phyloP scores from a whole-genome alignment of 1,140 invertebrate species.

The Zelostemma sp. region DNA sequence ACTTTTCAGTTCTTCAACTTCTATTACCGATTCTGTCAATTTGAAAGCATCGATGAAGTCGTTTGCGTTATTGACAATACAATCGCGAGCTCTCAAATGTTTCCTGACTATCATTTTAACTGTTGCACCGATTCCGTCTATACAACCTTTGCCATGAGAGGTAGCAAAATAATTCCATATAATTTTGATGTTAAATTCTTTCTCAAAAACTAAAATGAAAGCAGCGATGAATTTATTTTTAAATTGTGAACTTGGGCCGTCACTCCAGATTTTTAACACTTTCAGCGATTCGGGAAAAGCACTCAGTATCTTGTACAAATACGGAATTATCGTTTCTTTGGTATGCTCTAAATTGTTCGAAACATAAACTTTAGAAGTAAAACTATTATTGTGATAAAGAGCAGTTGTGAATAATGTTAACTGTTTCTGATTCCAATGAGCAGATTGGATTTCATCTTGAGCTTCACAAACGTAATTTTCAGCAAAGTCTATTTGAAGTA shows the following conservation, averaged over 20 bases:
- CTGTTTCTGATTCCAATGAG: slow-evolving; percentile 8
- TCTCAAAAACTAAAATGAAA: neutral
- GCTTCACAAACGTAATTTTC: slow-evolving; percentile 4
- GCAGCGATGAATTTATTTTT: slow-evolving; percentile 12
- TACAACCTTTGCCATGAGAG: slow-evolving; percentile 13
- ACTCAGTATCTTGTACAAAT: slow-evolving; percentile 2
- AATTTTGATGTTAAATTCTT: slow-evolving; percentile 7
- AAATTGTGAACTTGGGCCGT: slow-evolving; percentile 10
- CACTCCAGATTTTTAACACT: slow-evolving; percentile 11
- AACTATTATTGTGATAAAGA: neutral
- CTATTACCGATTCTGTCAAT: no score
- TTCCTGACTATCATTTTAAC: slow-evolving; percentile 12
- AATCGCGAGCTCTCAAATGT: neutral
- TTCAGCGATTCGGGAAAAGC: slow-evolving; percentile 49
- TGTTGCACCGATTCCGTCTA: slow-evolving; percentile 9
- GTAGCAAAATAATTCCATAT: slow-evolving; percentile 13
- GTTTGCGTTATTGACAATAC: no score
- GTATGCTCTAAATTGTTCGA: slow-evolving; percentile 3
- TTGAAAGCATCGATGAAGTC: no score
- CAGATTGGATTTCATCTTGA: slow-evolving; percentile 6
- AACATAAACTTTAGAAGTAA: slow-evolving; percentile 5
- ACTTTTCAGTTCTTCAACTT: no score
- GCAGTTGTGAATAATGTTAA: slow-evolving; percentile 9
- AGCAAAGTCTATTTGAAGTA: slow-evolving; percentile 9
- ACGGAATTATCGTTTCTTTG: slow-evolving; percentile 4